A percentile compares a stretch with the other conserved stretches of the same genome.
Evolutionary conservation across 2,888 invertebrate species (phyloP).

Genomic region (Diadromus collaris): DNA sequence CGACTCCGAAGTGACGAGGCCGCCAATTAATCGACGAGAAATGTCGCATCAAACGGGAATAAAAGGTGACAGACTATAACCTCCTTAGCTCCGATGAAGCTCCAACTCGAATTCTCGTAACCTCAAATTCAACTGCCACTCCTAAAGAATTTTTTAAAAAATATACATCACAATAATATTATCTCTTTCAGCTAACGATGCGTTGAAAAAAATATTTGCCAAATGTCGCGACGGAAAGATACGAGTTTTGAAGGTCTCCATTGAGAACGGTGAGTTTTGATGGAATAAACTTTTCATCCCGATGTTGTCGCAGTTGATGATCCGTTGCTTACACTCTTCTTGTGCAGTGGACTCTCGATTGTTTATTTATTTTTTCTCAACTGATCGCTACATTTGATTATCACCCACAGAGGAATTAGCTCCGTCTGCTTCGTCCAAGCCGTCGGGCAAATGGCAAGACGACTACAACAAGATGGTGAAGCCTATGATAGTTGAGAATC

Average conservation of each 20-base stretch:
- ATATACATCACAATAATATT: conserved; percentile 40
- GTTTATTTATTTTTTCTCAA: conserved; percentile 60
- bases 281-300: conserved; percentile 32
- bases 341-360: background rate
- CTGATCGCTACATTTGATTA: background rate
- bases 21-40: conserved; percentile 51
- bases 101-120: conserved; percentile 38
- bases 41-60: conserved; percentile 97
- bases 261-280: conserved; percentile 88
- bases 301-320: background rate
- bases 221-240: conserved; percentile 92
- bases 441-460: conserved; percentile 90
- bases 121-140: conserved; percentile 59
- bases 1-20: background rate
- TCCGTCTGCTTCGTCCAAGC: conserved; percentile 85
- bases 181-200: conserved; percentile 88
- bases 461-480: conserved; percentile 90
- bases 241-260: conserved; percentile 90
- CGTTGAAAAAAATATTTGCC: conserved; percentile 89
- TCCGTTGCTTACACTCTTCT: background rate
- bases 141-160: conserved; percentile 38
- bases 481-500: conserved; percentile 87
- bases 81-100: conserved; percentile 44
- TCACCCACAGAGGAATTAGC: conserved; percentile 86
- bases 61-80: conserved; percentile 83